Evolutionary conservation across 1,140 invertebrate species (phyloP).

Genomic region (Rhynchophorus ferrugineus): DNA sequence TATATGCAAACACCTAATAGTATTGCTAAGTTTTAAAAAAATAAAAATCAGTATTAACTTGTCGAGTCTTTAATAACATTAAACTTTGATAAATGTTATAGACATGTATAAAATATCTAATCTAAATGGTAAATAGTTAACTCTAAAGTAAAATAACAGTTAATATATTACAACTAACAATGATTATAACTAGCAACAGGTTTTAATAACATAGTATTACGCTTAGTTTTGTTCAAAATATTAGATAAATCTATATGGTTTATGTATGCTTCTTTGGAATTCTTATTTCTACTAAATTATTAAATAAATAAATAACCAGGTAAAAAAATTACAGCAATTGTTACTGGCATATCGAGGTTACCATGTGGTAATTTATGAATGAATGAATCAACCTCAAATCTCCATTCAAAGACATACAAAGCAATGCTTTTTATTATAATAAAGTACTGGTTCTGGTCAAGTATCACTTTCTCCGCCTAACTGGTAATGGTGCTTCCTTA

Average conservation of each 20-base stretch:
- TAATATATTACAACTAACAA: background rate
- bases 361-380: too few species aligned
- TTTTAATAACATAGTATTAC: too few species aligned
- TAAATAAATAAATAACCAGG: constrained; percentile 2
- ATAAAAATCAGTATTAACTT: background rate
- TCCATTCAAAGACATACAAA: constrained; percentile 7
- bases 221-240: too few species aligned
- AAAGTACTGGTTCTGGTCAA: constrained; percentile 15
- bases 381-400: too few species aligned
- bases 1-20: too few species aligned
- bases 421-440: constrained; percentile 15
- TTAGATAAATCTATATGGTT: too few species aligned
- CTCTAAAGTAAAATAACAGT: constrained; percentile 1
- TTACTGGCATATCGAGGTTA: too few species aligned
- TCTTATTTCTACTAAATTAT: background rate
- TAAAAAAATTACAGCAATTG: background rate
- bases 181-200: background rate
- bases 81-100: background rate
- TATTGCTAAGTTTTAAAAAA: background rate
- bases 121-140: background rate
- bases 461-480: constrained; percentile 56
- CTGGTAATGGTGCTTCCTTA: constrained; percentile 90
- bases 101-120: constrained; percentile 8
- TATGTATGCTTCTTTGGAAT: constrained; percentile 1
- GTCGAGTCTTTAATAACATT: constrained; percentile 1